Evolutionary conservation across 2,888 invertebrate genomes (phyloP), one percentile per base, ranked within the genome.

Genomic region (Subacronicta megacephala): DNA sequence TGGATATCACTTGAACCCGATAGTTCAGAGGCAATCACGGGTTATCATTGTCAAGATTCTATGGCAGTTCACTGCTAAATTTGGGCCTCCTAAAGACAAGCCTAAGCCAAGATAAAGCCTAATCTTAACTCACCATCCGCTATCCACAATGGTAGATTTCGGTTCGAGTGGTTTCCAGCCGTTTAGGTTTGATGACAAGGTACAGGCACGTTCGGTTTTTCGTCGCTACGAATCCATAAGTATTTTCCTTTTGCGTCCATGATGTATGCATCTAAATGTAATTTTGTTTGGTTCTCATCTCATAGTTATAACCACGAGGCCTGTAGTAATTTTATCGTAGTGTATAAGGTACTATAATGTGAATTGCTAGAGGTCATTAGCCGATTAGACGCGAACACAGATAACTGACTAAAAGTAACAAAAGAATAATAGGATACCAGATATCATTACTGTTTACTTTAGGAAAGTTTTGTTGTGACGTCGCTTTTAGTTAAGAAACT

Each of bases 321-420:
- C 31, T 31, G 4, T n/a, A 31, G 31, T n/a, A 31, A 31, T 31
- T 12, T 31, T n/a, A n/a, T 31, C 31, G 6, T 31, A n/a, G 1
- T 31, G n/a, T 1, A n/a, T 5, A 31, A 31, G 18, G 5, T 29
- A 53, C 12, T n/a, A 35, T 7, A 35, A 3, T 6, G 59, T 59
- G 12, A 45, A 33, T 42, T 44, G n/a, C 12, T 7, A 23, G 29
- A 51, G 60, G 45, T 62, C 60, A 65, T 46, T 38, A 41, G 13
- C 59, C 45, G 36, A 13, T 6, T 5, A 29, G 36, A 26, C 7
- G 17, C 15, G 7, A 7, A 0, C 5, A 7, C 7, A 37, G 31
- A 58, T 46, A 49, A 50, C 58, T 26, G n/a, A 44, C 37, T 40
- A 26, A 38, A 18, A 16, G 7, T n/a, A n/a, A 1, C 7, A 12